Base-by-base conservation (phyloP, 1,140 invertebrate species). In the Zaprionus ghesquierei region DNA sequence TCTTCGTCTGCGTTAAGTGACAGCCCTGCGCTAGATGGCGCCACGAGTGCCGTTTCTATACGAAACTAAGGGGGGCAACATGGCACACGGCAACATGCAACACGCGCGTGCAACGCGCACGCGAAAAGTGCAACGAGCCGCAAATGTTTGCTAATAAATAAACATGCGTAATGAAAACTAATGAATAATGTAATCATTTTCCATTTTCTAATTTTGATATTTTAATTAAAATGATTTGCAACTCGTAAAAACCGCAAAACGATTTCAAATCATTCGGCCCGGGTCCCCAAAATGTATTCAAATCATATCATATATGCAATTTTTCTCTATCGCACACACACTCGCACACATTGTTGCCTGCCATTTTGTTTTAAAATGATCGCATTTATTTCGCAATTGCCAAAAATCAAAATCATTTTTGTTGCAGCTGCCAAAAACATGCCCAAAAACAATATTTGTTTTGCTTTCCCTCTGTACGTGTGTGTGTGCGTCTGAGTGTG, bases 151-250 rank as follows among this genome's bases (percentile, higher is more conserved):
- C 74, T 74, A 85, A 85, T 85, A 85, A 85, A 86, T 85, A 87
- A 87, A 87, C 84, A 89, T 77, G 80, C 79, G 79, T 89, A 89
- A 89, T 89, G 84, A 89, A 90, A 91, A 90, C 89, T 91, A 91
- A 91, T 91, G 89, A 91, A 91, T 91, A 91, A 91, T 91, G 89
- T 89, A 90, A 91, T 91, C 85, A 91, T 89, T 89, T 89, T 89
- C 85, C 85, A 89, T 89, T 89, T 89, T 89, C 79, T 84, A 89
- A 90, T 90, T 91, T 91, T 90, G 81, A 91, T 90, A 91, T 91
- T 91, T 91, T 91, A 91, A 91, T 91, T 91, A 91, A 91, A 91
- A 91, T 91, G 90, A 91, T 91, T 91, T 91, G 90, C 90, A 91
- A 86, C 84, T 90, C 85, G 84, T 89, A 79, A 89, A 87, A 90